phyloP scores from a whole-genome alignment of 2,888 invertebrate genomes.

The Punctoribates punctum region DNA sequence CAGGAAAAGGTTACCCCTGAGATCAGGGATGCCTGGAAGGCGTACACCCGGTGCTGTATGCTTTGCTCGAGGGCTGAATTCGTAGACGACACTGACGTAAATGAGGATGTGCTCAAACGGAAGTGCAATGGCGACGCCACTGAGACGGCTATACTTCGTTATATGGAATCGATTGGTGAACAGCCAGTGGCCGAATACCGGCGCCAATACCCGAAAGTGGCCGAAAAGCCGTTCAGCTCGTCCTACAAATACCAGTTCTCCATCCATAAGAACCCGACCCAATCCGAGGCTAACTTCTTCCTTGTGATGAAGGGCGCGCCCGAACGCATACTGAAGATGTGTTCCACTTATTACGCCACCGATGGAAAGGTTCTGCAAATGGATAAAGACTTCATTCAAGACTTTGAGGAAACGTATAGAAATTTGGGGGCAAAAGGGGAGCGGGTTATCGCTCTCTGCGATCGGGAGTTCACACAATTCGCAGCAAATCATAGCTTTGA shows the following conservation, averaged over 20 bases:
- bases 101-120: constrained; percentile 33
- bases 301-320: constrained; percentile 60
- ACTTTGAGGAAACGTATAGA: constrained; percentile 65
- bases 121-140: constrained; percentile 54
- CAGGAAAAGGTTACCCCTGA: background rate
- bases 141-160: constrained; percentile 54
- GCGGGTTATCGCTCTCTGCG: constrained; percentile 60
- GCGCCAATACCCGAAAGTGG: constrained; percentile 51
- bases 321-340: constrained; percentile 56
- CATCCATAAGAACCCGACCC: constrained; percentile 16
- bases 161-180: constrained; percentile 51
- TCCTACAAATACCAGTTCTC: constrained; percentile 54
- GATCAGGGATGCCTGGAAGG: background rate
- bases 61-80: constrained; percentile 39
- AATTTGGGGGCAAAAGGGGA: constrained; percentile 80
- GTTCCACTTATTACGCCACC: constrained; percentile 57
- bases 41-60: background rate
- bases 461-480: constrained; percentile 48
- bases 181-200: constrained; percentile 50
- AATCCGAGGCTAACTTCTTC: constrained; percentile 47
- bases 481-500: constrained; percentile 50
- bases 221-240: constrained; percentile 56
- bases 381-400: constrained; percentile 57
- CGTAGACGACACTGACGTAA: constrained; percentile 16
- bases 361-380: constrained; percentile 54